Base-by-base conservation (phyloP, 2,888 invertebrate species). In the Hypomecis punctinalis region DNA sequence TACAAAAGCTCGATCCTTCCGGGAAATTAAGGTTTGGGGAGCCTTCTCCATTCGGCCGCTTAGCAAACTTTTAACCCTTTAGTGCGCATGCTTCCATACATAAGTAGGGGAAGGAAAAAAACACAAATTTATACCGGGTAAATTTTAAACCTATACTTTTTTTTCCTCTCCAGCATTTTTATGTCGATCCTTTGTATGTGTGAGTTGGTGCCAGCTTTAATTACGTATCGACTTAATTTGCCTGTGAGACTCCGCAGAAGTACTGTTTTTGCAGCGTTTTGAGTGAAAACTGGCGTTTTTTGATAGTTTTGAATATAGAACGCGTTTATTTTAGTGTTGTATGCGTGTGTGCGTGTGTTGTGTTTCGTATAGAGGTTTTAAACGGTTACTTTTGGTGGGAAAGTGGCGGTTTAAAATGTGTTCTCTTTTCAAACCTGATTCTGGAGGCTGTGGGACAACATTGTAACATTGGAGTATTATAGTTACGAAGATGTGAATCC, bases 191-290 rank as follows among this genome's bases (percentile, higher is more conserved):
- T 91, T 90, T 90, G 87, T 88, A 77, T 91, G 93, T 93, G 92
- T 93, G 92, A 84, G 92, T 88, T 74, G 81, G 86, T 77, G 86
- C 85, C 86, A 81, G 87, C 87, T 93, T 93, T 93, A 93, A 93
- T 93, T 93, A 93, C 91, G 92, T 93, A 93, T 93, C 90, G 93
- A 93, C 93, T 92, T 93, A 92, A 92, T 91, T 91, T 91, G 89
- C 89, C 82, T 86, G 83, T 86, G 86, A 84, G 85, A 74, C 81
- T 73, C 82, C 77, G 81, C 81, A 80, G 78, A 80, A 79, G 77
- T 60, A 64, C 61, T 62, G 71, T 68, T 68, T 71, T 72, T 52
- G 49, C 54, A 13, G 56, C 43, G 52, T 81, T 76, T 59, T 75
- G 63, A 73, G 65, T 61, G 61, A 75, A 75, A 76, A 76, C 70